Percentiles rank a stretch among this genome's conserved stretches.
Conservation (phyloP, 1,140 invertebrate genomes). For the Fopius arisanus region DNA sequence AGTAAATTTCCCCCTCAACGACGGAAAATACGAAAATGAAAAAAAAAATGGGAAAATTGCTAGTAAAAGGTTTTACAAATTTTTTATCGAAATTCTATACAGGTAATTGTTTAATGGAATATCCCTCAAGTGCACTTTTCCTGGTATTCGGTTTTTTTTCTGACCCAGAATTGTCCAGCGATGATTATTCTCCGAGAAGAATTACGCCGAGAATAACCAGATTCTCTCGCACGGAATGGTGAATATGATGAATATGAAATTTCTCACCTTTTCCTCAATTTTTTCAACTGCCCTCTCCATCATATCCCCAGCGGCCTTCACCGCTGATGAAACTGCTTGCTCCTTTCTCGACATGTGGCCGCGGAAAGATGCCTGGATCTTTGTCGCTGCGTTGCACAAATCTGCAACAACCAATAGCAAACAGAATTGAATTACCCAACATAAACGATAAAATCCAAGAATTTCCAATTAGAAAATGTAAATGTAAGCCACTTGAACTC, state of each 20-base stretch:
- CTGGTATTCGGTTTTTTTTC: no score
- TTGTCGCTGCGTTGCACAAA: conserved; percentile 85
- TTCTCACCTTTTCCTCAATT: conserved; percentile 65
- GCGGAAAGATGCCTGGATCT: conserved; percentile 92
- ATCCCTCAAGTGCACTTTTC: no score
- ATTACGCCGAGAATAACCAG: no score
- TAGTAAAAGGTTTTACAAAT: no score
- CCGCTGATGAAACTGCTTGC: conserved; percentile 65
- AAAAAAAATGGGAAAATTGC: no score
- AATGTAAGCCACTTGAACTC: no score
- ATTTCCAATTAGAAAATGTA: not conserved
- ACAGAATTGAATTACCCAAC: not conserved
- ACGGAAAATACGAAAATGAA: no score
- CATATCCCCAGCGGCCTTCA: conserved; percentile 62
- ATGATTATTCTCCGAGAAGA: no score
- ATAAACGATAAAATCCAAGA: not conserved
- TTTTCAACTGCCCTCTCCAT: conserved; percentile 61
- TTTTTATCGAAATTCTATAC: no score
- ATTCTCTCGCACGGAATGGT: not conserved
- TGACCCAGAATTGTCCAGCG: no score
- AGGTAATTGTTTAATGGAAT: no score
- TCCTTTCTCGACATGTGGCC: conserved; percentile 87
- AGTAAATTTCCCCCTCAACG: no score
- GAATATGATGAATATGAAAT: not conserved
- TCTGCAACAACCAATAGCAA: conserved; percentile 66